Base-by-base conservation (phyloP, 2,888 invertebrate species). In the Drosophila mayaguana region DNA sequence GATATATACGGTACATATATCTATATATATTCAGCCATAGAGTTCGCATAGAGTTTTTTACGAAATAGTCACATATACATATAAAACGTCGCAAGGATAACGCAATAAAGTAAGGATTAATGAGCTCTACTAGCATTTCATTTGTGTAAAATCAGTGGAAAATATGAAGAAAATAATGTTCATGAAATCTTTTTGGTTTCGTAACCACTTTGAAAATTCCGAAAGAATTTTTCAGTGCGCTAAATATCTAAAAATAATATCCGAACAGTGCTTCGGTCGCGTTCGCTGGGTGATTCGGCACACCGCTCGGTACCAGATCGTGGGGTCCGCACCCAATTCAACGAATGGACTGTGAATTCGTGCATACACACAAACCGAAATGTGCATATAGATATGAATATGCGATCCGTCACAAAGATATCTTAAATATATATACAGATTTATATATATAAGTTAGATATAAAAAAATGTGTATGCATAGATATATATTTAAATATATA, bases 221-320 rank as follows among this genome's bases (percentile, higher is more conserved):
- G 63, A 86, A 84, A 81, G 80, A 83, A 82, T 80, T 83, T 81
- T 81, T 84, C 87, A 90, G 88, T 91, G 91, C 89, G 91, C 92
- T 92, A 91, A 92, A 92, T 91, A 89, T 91, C 91, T 92, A 92
- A 91, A 91, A 91, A 91, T 86, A 92, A 79, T 75, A 71, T 63
- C 72, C 81, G 83, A 79, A 61, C 80, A 62, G 63, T 73, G 78
- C 65, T 74, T 83, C 86, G 69, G 65, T 67, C 72, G 78, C 72
- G 68, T 61, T 71, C 69, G 72, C 64, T 70, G 80, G 74, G 59
- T 72, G 57, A 63, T 77, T 83, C 74, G 83, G 65, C 63, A 69
- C 46, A 67, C 48, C 71, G 55, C 25, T 71, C 74, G 72, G 65
- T 50, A 51, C 34, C 66, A 43, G 25, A 73, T 84, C 85, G 83